Evolutionary conservation across 2,113 vertebrate genomes (phyloP).

Genomic region (Corynorhinus townsendii): DNA sequence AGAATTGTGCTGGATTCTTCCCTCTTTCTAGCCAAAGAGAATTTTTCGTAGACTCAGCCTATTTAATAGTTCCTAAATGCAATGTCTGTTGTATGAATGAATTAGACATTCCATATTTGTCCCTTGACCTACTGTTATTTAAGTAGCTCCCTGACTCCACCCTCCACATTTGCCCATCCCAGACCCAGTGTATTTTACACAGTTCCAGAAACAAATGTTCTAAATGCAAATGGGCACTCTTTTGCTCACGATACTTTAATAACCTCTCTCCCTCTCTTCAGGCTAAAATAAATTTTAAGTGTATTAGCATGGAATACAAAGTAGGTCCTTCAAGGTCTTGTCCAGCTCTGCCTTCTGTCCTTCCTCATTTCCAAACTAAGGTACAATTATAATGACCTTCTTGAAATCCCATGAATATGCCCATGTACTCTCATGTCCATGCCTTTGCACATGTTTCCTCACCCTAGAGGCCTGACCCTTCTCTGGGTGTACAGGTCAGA

Average conservation of each 20-base stretch:
- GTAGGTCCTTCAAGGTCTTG: not conserved
- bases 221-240: slow-evolving; percentile 37
- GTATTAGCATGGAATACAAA: not conserved
- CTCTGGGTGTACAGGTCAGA: not conserved
- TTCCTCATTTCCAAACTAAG: not conserved
- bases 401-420: not conserved
- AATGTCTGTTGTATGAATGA: not conserved
- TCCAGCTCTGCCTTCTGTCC: not conserved
- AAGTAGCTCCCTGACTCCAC: not conserved
- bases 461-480: not conserved
- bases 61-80: not conserved
- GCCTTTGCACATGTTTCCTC: not conserved
- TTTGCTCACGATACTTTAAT: not conserved
- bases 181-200: not conserved
- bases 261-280: not conserved
- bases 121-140: not conserved
- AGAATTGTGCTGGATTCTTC: not conserved
- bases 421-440: not conserved
- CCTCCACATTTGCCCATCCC: not conserved
- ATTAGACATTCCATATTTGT: not conserved
- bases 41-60: not conserved
- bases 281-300: not conserved
- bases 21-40: not conserved
- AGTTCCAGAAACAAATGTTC: slow-evolving; percentile 46
- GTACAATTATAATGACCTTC: not conserved